Percentiles rank a stretch among this genome's conserved stretches.
These are phyloP conservation scores for Lasiurus borealis DNA, from an alignment of 2,113 vertebrate genomes.

Conservation along the genomic window DNA sequence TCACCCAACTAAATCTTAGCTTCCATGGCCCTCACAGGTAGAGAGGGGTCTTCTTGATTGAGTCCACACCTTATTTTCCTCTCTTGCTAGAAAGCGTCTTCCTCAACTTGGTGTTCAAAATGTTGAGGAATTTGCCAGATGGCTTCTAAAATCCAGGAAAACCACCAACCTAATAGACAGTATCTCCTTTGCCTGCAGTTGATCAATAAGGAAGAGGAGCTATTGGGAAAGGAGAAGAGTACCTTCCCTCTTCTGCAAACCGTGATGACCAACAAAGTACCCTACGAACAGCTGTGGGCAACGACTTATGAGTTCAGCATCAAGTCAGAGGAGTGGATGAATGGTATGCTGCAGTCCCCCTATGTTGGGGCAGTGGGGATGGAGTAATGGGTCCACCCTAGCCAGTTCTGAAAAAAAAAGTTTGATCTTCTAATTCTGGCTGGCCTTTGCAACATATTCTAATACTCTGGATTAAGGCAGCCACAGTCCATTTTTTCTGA, in stretches of 20 bases:
- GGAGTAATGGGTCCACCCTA: neutral
- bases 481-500: neutral
- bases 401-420: neutral
- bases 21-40: neutral
- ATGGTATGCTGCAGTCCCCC: slow-evolving; percentile 84
- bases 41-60: neutral
- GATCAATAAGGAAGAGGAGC: slow-evolving; percentile 93
- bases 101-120: neutral
- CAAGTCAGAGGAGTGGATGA: slow-evolving; percentile 94
- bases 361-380: neutral
- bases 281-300: slow-evolving; percentile 93
- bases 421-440: neutral
- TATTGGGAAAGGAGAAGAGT: slow-evolving; percentile 90
- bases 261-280: slow-evolving; percentile 89
- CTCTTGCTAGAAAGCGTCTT: neutral
- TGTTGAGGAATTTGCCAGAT: neutral
- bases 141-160: neutral
- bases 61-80: neutral
- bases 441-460: slow-evolving; percentile 23
- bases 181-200: slow-evolving; percentile 82
- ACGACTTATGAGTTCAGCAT: slow-evolving; percentile 90
- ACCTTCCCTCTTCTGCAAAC: slow-evolving; percentile 91
- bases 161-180: neutral
- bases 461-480: neutral
- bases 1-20: neutral